Percentiles rank a stretch among this genome's conserved stretches.
These are phyloP conservation scores for Stenopsyche tienmushanensis DNA, from an alignment of 1,140 invertebrate species.

Conservation along the genomic window DNA sequence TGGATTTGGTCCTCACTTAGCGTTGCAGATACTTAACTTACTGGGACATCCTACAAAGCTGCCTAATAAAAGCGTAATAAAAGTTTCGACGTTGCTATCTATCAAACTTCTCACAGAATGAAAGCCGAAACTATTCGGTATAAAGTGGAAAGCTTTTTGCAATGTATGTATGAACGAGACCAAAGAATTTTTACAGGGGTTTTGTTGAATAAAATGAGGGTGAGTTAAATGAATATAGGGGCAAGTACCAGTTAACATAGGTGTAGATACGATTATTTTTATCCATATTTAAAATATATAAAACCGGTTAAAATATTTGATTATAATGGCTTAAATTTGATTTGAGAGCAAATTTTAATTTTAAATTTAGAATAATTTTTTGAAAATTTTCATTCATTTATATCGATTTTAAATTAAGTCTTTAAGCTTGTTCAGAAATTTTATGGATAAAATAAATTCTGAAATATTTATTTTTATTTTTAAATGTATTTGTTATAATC, in stretches of 20 bases:
- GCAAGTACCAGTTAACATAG: slow-evolving; percentile 12
- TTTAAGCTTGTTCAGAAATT: no score
- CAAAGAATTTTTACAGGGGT: slow-evolving; percentile 34
- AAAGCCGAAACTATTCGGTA: no score
- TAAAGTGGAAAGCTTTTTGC: no score
- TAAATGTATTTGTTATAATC: not conserved
- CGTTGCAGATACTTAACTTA: slow-evolving; percentile 34
- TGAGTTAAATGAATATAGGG: slow-evolving; percentile 4
- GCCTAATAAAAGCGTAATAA: slow-evolving; percentile 6
- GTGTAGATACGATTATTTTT: not conserved
- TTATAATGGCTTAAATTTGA: no score
- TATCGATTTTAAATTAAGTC: no score
- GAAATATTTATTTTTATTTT: not conserved
- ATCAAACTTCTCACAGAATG: not conserved
- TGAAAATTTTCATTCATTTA: not conserved
- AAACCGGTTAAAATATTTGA: no score
- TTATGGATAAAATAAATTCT: no score
- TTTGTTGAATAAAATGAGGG: slow-evolving; percentile 36
- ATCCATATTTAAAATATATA: no score
- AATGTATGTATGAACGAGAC: slow-evolving; percentile 20
- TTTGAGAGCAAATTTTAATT: no score
- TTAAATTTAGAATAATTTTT: not conserved
- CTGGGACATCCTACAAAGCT: slow-evolving; percentile 12
- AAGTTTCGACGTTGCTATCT: not conserved
- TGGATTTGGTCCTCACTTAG: slow-evolving; percentile 35